These are phyloP conservation scores for Pristionchus maxplancki DNA, from an alignment of 2,888 invertebrate species.

Conservation along the genomic window DNA sequence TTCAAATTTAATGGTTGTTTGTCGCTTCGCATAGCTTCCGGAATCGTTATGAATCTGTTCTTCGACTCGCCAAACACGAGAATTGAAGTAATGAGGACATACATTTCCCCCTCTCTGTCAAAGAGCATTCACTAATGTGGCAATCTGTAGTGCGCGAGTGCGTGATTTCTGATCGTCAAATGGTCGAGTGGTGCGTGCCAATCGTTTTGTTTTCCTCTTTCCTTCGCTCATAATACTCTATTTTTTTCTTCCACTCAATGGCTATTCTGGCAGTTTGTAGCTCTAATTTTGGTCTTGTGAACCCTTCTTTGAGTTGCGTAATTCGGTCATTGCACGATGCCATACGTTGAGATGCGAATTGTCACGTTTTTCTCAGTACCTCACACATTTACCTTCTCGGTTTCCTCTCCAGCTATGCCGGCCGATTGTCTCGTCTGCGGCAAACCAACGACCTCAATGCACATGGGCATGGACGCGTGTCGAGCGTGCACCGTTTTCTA, in stretches of 20 bases:
- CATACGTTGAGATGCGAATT: too few species aligned
- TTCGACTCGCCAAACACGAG: too few species aligned
- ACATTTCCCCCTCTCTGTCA: background rate
- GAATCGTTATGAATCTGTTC: too few species aligned
- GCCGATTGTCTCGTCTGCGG: conserved; percentile 11
- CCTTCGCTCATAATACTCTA: background rate
- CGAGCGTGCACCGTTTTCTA: conserved; percentile 45
- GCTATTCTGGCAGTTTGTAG: background rate
- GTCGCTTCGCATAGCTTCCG: too few species aligned
- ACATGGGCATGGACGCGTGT: conserved; percentile 48
- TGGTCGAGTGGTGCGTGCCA: background rate
- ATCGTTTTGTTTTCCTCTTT: background rate
- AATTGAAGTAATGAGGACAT: too few species aligned
- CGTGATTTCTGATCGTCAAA: background rate
- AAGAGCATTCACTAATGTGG: background rate
- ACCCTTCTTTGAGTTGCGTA: too few species aligned
- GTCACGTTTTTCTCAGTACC: background rate
- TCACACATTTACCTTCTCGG: background rate
- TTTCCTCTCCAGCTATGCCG: background rate
- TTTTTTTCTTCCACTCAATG: background rate
- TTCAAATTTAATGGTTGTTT: too few species aligned
- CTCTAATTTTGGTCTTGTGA: too few species aligned
- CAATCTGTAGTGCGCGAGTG: too few species aligned
- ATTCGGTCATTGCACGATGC: background rate
- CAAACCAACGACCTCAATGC: background rate